Conservation (phyloP, 2,113 vertebrate genomes). For the Pyxicephalus adspersus region DNA sequence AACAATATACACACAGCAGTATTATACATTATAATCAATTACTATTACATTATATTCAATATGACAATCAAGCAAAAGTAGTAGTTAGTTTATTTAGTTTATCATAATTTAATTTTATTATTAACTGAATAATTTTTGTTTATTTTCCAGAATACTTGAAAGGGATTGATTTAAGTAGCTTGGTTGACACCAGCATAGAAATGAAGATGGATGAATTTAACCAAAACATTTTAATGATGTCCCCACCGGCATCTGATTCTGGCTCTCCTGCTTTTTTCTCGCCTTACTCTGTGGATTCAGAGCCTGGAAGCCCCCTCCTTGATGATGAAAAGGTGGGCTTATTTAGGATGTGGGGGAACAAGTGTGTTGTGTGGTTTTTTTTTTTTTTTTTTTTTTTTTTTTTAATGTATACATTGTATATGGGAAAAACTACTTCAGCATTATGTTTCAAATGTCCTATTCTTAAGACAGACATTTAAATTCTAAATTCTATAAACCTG, state of each 20-base stretch:
- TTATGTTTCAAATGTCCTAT: no score
- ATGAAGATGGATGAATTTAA: slow-evolving; percentile 86
- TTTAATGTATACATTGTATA: no score
- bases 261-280: slow-evolving; percentile 92
- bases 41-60: no score
- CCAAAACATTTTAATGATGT: slow-evolving; percentile 88
- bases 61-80: no score
- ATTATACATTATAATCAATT: no score
- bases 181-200: slow-evolving; percentile 82
- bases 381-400: no score
- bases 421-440: no score
- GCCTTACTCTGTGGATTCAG: slow-evolving; percentile 93
- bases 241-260: slow-evolving; percentile 92
- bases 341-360: neutral
- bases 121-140: no score
- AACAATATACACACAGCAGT: neutral
- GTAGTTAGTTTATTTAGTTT: no score
- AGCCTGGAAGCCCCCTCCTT: slow-evolving; percentile 90
- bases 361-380: neutral
- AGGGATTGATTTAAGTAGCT: slow-evolving; percentile 76
- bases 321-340: slow-evolving; percentile 87
- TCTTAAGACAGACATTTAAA: no score
- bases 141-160: slow-evolving; percentile 76
- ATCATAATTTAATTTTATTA: no score
- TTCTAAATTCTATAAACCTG: no score